Evolutionary conservation across 1,140 invertebrate genomes (phyloP).

Genomic region (Neomicropteryx cornuta): DNA sequence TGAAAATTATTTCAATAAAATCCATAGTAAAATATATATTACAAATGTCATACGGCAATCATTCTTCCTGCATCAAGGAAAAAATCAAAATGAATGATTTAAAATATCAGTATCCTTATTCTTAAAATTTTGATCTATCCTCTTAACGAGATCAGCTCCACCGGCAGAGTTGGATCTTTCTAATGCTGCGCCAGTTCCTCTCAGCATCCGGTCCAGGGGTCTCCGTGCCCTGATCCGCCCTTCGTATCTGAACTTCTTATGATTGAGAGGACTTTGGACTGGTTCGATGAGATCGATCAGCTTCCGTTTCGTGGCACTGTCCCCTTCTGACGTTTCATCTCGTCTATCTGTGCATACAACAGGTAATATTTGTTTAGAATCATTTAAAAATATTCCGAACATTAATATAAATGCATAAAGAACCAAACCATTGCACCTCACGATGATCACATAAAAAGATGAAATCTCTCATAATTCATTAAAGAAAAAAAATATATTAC

Average conservation of each 20-base stretch:
- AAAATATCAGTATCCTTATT: no score
- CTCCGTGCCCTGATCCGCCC: slow-evolving; percentile 30
- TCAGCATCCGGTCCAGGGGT: slow-evolving; percentile 19
- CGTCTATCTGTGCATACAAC: slow-evolving; percentile 19
- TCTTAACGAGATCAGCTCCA: no score
- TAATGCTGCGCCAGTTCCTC: slow-evolving; percentile 1
- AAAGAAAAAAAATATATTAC: background rate
- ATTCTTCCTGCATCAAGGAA: no score
- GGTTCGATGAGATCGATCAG: slow-evolving; percentile 25
- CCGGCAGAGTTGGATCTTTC: slow-evolving; percentile 12
- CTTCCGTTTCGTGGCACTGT: slow-evolving; percentile 31
- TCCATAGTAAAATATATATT: no score
- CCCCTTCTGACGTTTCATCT: no score
- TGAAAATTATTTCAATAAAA: no score
- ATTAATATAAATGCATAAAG: background rate
- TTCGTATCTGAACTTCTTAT: slow-evolving; percentile 31
- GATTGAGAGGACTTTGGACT: slow-evolving; percentile 27
- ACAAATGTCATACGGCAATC: no score
- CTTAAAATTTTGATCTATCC: no score
- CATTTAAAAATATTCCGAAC: background rate
- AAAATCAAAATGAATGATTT: no score
- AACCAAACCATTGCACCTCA: background rate
- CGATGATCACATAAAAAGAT: slow-evolving; percentile 5
- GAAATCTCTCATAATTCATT: background rate
- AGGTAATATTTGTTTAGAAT: slow-evolving; percentile 12